Percentiles rank a stretch among this genome's conserved stretches.
phyloP scores from a whole-genome alignment of 2,888 invertebrate species.

The Hoplodrina ambigua region DNA sequence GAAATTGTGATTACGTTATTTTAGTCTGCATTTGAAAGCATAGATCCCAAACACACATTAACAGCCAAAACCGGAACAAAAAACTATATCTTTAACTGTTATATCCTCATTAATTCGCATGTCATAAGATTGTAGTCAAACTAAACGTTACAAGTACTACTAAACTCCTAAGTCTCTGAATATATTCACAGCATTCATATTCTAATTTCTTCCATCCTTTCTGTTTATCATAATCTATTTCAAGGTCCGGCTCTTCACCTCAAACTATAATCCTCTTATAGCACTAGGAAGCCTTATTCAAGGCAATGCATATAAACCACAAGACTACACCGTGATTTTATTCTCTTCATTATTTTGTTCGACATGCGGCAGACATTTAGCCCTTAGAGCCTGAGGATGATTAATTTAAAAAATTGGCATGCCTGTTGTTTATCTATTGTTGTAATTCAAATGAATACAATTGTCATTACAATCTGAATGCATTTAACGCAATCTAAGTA shows the following conservation, averaged over 20 bases:
- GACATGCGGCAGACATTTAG: too few relatives aligned
- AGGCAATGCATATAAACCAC: slow-evolving; percentile 32
- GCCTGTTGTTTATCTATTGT: neutral
- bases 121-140: neutral
- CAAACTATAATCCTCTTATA: slow-evolving; percentile 46
- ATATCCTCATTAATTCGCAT: neutral
- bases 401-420: too few relatives aligned
- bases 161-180: neutral
- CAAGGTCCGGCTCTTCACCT: slow-evolving; percentile 40
- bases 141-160: neutral
- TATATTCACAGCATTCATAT: neutral
- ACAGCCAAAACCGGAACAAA: neutral
- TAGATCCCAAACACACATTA: neutral
- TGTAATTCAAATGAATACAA: neutral
- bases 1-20: neutral
- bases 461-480: neutral
- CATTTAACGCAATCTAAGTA: slow-evolving; percentile 2
- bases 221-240: slow-evolving; percentile 21
- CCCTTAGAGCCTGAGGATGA: neutral
- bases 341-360: slow-evolving; percentile 1
- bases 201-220: slow-evolving; percentile 5
- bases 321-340: slow-evolving; percentile 35
- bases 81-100: too few relatives aligned
- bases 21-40: neutral
- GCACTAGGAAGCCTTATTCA: slow-evolving; percentile 52